Evolutionary conservation across 2,888 invertebrate species (phyloP).

Genomic region (Tenthredo amoena): DNA sequence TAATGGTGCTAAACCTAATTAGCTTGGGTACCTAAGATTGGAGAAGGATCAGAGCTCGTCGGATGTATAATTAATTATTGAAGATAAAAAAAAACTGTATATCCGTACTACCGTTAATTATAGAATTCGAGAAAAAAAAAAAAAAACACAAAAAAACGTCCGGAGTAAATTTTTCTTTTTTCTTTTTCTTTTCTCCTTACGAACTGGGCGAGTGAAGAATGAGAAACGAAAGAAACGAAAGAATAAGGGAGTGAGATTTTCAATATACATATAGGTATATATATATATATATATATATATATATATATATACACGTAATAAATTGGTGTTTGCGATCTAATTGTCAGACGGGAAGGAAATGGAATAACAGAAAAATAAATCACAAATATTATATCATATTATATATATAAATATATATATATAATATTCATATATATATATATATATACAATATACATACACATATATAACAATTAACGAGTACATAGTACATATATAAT

Average conservation of each 20-base stretch:
- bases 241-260: slow-evolving; percentile 11
- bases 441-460: neutral
- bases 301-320: slow-evolving; percentile 50
- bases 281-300: no score
- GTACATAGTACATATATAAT: neutral
- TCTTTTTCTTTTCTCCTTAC: neutral
- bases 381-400: neutral
- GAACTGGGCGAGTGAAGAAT: neutral
- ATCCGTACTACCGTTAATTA: slow-evolving; percentile 4
- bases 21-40: neutral
- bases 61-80: neutral
- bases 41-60: neutral
- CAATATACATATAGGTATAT: no score
- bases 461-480: neutral
- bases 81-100: neutral
- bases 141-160: neutral
- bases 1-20: slow-evolving; percentile 28
- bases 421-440: neutral
- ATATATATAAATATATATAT: neutral
- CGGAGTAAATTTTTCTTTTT: neutral
- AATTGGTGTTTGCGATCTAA: neutral
- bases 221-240: neutral
- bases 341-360: neutral
- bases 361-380: neutral
- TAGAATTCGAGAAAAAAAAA: neutral